Percentiles rank a stretch among this genome's conserved stretches.
These are phyloP conservation scores for Vanessa atalanta DNA, from an alignment of 1,140 invertebrate genomes.

Conservation along the genomic window DNA sequence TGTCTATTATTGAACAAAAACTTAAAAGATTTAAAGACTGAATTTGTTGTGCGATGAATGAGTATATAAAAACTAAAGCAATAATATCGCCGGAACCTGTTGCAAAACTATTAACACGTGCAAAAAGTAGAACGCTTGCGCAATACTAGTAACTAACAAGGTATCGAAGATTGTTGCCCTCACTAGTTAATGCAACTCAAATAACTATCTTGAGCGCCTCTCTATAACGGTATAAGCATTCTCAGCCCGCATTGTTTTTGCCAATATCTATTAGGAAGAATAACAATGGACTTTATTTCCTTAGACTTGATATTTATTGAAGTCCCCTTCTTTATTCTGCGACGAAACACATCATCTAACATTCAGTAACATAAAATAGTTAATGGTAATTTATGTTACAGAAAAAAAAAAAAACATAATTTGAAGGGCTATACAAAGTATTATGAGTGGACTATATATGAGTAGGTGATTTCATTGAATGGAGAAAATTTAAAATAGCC, in stretches of 20 bases:
- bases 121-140: slow-evolving; percentile 64
- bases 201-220: slow-evolving; percentile 52
- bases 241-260: slow-evolving; percentile 67
- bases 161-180: slow-evolving; percentile 72
- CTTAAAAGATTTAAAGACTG: not conserved
- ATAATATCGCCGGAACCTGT: slow-evolving; percentile 48
- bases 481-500: not conserved
- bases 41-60: not conserved
- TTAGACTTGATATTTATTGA: slow-evolving; percentile 1
- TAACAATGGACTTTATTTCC: slow-evolving; percentile 31
- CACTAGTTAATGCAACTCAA: slow-evolving; percentile 48
- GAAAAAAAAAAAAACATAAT: no score
- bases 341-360: not conserved
- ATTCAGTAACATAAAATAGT: not conserved
- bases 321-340: not conserved
- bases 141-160: slow-evolving; percentile 53
- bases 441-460: no score
- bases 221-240: slow-evolving; percentile 65
- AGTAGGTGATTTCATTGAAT: not conserved
- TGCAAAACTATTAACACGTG: slow-evolving; percentile 64
- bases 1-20: not conserved
- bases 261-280: slow-evolving; percentile 52
- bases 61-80: slow-evolving; percentile 15
- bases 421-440: no score
- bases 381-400: no score